Base-by-base conservation (phyloP, 2,113 vertebrate species). In the Pygoscelis adeliae region DNA sequence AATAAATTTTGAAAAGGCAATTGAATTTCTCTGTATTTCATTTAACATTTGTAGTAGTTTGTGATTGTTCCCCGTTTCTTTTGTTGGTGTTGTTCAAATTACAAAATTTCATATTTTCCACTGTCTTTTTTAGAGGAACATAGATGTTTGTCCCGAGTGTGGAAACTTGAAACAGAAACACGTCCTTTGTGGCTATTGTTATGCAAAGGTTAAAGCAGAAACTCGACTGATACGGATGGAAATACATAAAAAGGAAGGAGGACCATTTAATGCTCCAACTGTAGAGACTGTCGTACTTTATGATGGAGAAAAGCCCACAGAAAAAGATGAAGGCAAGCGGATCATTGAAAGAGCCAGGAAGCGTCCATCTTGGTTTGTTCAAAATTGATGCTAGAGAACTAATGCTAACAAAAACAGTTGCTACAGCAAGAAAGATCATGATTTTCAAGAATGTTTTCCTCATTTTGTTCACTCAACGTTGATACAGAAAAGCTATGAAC, bases 121-220 rank as follows among this genome's bases (percentile, higher is more conserved):
- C 71, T 49, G 49, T 87, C 10, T 29, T 96, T 83, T 90, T 71
- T 85, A 99, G 99, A 98, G 55, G 42, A 99, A 99, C 96, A 99
- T 99, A 50, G 99, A 99, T 46, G 87, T 98, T 2, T 99, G 99
- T 97, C 98, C 95, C 29, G 99, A 99, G 91, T 99, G 99, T 95
- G 99, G 99, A 81, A 99, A 99, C 95, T 76, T 99, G 96, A 99
- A 99, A 96, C 98, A 98, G 98, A 99, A 99, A 62, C 99, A 99
- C 0, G 42, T 98, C 62, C 97, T 99, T 80, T 99, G 99, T 97
- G 98, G 98, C 84, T 99, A 98, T 87, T 99, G 99, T 97, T 99
- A 99, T 3, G 96, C 98, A 26, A 99, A 99, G 66, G 98, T 99
- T 50, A 83, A 97, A 88, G 98, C 71, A 83, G 99, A 99, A 97